Conservation (phyloP, 2,113 vertebrate species). For the Pollachius pollachius region DNA sequence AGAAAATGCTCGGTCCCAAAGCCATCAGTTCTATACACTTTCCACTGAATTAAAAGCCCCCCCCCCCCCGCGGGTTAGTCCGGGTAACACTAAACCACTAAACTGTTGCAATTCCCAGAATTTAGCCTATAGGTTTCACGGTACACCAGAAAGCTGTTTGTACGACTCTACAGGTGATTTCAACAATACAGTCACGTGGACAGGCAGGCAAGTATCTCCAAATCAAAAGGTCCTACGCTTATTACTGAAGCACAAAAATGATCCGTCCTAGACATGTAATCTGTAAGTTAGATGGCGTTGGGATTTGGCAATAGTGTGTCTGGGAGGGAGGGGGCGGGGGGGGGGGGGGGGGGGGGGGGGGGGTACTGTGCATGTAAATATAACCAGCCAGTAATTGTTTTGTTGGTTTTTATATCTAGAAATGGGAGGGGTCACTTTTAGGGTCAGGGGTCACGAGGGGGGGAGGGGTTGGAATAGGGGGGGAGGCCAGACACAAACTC, state of each 20-base stretch:
- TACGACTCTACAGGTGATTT: too few relatives aligned
- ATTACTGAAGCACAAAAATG: too few relatives aligned
- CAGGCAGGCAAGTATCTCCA: too few relatives aligned
- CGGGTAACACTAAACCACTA: background rate
- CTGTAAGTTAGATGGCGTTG: slow-evolving; percentile 53
- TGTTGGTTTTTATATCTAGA: slow-evolving; percentile 57
- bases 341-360: slow-evolving; percentile 31
- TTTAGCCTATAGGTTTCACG: too few relatives aligned
- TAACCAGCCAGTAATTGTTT: slow-evolving; percentile 72
- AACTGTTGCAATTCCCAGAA: background rate
- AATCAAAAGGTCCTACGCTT: too few relatives aligned
- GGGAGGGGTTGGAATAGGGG: slow-evolving; percentile 18
- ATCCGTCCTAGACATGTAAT: too few relatives aligned
- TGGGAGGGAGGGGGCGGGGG: slow-evolving; percentile 31
- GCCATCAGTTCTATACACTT: slow-evolving; percentile 36
- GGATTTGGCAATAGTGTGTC: slow-evolving; percentile 60
- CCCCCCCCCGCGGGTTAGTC: background rate
- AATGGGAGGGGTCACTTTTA: slow-evolving; percentile 32
- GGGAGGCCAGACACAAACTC: slow-evolving; percentile 3
- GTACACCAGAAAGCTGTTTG: too few relatives aligned
- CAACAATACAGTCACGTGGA: too few relatives aligned
- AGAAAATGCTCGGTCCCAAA: slow-evolving; percentile 49
- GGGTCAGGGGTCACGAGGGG: background rate
- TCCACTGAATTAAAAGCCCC: slow-evolving; percentile 10
- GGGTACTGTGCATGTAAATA: slow-evolving; percentile 70